phyloP scores from a whole-genome alignment of 2,797 vertebrate species.

The Gymnoscopelus braueri region DNA sequence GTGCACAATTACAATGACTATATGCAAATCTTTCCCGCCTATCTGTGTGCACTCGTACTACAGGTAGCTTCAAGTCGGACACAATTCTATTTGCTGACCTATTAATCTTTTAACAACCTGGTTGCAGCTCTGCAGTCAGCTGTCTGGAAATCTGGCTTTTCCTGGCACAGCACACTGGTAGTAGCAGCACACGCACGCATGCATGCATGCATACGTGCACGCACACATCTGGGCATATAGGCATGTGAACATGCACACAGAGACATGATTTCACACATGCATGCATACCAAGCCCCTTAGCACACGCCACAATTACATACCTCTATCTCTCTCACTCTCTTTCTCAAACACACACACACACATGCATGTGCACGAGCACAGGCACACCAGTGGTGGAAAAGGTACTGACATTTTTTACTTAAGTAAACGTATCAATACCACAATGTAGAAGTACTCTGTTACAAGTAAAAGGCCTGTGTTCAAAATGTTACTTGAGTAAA shows the following conservation, averaged over 20 bases:
- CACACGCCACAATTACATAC: too few species aligned
- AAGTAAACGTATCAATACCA: too few species aligned
- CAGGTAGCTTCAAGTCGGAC: neutral
- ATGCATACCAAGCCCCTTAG: too few species aligned
- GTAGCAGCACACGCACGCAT: neutral
- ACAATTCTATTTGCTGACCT: conserved; percentile 10
- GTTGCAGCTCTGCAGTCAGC: conserved; percentile 17
- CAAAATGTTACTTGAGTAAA: too few species aligned
- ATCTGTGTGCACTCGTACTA: neutral
- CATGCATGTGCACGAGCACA: conserved; percentile 6
- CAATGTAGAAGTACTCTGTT: too few species aligned
- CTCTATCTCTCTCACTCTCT: too few species aligned
- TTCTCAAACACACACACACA: neutral
- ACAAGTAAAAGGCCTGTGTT: too few species aligned
- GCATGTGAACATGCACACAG: too few species aligned
- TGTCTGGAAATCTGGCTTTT: conserved; percentile 1
- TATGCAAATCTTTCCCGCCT: conserved; percentile 40
- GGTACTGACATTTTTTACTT: too few species aligned
- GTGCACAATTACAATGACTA: conserved; percentile 39
- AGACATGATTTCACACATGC: too few species aligned
- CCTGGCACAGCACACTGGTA: neutral
- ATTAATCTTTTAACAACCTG: conserved; percentile 13
- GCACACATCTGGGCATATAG: too few species aligned
- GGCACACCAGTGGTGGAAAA: neutral
- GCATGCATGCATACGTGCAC: neutral